Evolutionary conservation across 1,140 invertebrate species (phyloP).

Genomic region (Musca vetustissima): DNA sequence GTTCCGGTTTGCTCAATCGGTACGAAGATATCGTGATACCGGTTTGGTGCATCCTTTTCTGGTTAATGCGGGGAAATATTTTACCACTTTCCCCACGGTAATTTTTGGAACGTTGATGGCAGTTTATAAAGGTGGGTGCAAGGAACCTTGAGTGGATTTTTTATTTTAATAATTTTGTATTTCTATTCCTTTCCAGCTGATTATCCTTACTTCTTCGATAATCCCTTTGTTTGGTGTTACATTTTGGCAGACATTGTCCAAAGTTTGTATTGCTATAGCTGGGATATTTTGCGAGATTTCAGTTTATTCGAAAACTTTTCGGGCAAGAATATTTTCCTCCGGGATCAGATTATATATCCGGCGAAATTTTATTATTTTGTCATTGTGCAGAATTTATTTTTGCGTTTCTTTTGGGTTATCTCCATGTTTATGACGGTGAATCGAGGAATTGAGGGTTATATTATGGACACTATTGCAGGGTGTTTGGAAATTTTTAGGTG

Average conservation of each 20-base stretch:
- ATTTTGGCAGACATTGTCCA: slow-evolving; percentile 72
- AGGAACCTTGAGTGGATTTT: neutral
- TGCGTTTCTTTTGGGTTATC: slow-evolving; percentile 91
- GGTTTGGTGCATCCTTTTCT: slow-evolving; percentile 67
- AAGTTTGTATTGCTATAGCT: slow-evolving; percentile 81
- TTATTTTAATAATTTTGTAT: neutral
- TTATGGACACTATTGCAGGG: slow-evolving; percentile 36
- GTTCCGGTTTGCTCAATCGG: slow-evolving; percentile 85
- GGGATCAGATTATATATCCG: slow-evolving; percentile 76
- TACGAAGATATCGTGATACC: slow-evolving; percentile 71
- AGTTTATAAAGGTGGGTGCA: slow-evolving; percentile 10
- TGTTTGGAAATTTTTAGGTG: slow-evolving; percentile 37
- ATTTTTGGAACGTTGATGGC: slow-evolving; percentile 57
- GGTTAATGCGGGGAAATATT: slow-evolving; percentile 82
- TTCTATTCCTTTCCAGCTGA: slow-evolving; percentile 55
- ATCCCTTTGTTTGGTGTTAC: slow-evolving; percentile 81
- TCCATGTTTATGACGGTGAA: slow-evolving; percentile 79
- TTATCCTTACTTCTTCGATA: slow-evolving; percentile 63
- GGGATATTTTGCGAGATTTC: slow-evolving; percentile 98
- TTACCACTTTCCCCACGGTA: slow-evolving; percentile 77
- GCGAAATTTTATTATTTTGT: slow-evolving; percentile 91
- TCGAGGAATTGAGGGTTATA: slow-evolving; percentile 34
- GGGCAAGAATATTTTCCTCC: slow-evolving; percentile 74
- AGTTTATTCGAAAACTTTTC: slow-evolving; percentile 83
- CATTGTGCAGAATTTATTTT: slow-evolving; percentile 90